Conservation (phyloP, 2,888 invertebrate species). For the Drosophila flavopinicola region DNA sequence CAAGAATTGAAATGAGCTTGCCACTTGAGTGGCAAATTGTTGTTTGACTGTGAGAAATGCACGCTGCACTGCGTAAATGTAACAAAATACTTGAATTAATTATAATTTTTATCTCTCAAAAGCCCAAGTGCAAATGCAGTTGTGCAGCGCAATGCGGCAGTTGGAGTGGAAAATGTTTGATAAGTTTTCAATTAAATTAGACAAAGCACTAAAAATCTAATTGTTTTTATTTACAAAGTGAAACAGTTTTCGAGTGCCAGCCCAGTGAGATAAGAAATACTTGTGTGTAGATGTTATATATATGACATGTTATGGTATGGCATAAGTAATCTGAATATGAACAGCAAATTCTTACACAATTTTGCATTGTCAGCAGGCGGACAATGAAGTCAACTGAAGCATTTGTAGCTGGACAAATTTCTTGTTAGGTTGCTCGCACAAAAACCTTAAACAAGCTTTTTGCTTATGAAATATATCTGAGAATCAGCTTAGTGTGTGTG, state of each 20-base stretch:
- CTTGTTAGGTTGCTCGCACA: slow-evolving; percentile 16
- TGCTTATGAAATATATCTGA: slow-evolving; percentile 6
- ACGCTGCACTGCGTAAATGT: slow-evolving; percentile 12
- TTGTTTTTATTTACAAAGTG: slow-evolving; percentile 41
- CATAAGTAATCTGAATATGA: slow-evolving; percentile 21
- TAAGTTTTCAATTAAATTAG: slow-evolving; percentile 65
- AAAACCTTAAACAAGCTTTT: slow-evolving; percentile 34
- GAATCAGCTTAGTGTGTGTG: neutral
- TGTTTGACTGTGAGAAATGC: slow-evolving; percentile 14
- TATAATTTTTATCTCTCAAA: slow-evolving; percentile 42
- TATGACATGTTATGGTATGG: neutral
- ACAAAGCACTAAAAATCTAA: slow-evolving; percentile 38
- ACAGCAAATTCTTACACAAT: slow-evolving; percentile 19
- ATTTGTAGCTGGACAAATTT: slow-evolving; percentile 35
- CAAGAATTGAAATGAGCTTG: slow-evolving; percentile 10
- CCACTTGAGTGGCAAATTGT: slow-evolving; percentile 22
- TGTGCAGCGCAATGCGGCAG: no score
- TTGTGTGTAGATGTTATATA: slow-evolving; percentile 3
- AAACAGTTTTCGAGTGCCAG: slow-evolving; percentile 23
- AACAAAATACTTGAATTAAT: slow-evolving; percentile 44
- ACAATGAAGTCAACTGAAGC: slow-evolving; percentile 46
- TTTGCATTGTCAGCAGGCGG: slow-evolving; percentile 42
- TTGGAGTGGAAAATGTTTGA: slow-evolving; percentile 55
- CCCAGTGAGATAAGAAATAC: slow-evolving; percentile 32
- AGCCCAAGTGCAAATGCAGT: slow-evolving; percentile 23